phyloP scores from a whole-genome alignment of 2,797 vertebrate genomes.

The Echeneis naucrates region DNA sequence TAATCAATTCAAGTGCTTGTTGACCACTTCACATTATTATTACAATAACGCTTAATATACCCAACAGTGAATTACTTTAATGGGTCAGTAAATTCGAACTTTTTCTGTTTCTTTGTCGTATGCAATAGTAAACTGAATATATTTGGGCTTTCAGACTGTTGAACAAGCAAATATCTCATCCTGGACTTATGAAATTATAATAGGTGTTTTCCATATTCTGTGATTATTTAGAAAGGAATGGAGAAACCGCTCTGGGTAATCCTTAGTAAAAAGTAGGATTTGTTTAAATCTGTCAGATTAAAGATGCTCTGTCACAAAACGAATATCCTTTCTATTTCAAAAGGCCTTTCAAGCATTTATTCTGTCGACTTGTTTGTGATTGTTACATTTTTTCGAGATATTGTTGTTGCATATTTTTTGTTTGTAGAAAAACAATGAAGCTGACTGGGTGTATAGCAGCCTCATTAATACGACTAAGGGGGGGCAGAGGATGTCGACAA shows the following conservation, averaged over 20 bases:
- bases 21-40: not conserved
- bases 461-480: too few relatives aligned
- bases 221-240: not conserved
- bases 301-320: not conserved
- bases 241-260: not conserved
- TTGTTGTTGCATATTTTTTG: not conserved
- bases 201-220: not conserved
- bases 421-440: not conserved
- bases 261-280: not conserved
- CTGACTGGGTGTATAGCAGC: too few relatives aligned
- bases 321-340: constrained; percentile 1
- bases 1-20: constrained; percentile 10
- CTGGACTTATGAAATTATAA: not conserved
- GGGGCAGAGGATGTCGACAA: too few relatives aligned
- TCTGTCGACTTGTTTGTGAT: not conserved
- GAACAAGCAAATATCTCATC: not conserved
- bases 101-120: not conserved
- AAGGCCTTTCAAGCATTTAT: not conserved
- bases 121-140: not conserved
- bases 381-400: not conserved
- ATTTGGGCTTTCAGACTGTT: not conserved
- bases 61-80: not conserved
- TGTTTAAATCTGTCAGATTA: not conserved
- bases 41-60: not conserved
- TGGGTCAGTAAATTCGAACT: not conserved